Base-by-base conservation (phyloP, 2,888 invertebrate genomes). In the Drosophila leonis region DNA sequence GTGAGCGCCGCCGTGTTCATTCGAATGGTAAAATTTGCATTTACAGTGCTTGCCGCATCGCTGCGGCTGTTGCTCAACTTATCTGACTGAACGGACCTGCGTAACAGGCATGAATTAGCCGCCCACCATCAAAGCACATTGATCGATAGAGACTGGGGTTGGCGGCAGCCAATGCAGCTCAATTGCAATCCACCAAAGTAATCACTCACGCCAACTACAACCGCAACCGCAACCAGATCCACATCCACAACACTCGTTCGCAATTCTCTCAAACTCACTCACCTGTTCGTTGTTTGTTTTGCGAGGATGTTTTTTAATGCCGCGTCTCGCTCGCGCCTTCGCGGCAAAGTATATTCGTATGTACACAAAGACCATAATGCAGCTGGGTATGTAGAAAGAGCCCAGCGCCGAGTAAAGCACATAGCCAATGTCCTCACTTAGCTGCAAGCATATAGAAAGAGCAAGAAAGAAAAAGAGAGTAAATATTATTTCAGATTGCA, bases 361-460 rank as follows among this genome's bases (percentile, higher is more conserved):
- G 94, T 99, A 99, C 75, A 99, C 99, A 94, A 99, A 98, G 92
- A 99, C 98, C 99, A 99, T 99, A 93, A 99, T 98, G 93, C 98
- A 98, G 92, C 98, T 98, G 74, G 99, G 99, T 93, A 99, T 98
- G 95, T 98, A 99, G 95, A 99, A 99, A 91, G 99, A 99, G 88
- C 99, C 99, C 90, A 98, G 95, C 24, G 99, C 98, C 24, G 99
- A 99, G 94, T 99, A 99, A 70, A 99, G 94, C 92, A 99, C 99
- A 94, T 99, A 99, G 78, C 99, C 98, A 91, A 98, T 96, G 94
- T 99, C 98, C 92, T 98, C 97, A 90, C 98, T 98, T 92, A 98
- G 94, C 98, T 98, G 96, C 59, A 95, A 95, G 59, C 51, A 66
- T 54, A 63, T 20, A 24, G 18, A 9, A 56, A 65, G 57, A 20